These are phyloP conservation scores for Pipa parva DNA, from an alignment of 2,113 vertebrate genomes.

Conservation along the genomic window DNA sequence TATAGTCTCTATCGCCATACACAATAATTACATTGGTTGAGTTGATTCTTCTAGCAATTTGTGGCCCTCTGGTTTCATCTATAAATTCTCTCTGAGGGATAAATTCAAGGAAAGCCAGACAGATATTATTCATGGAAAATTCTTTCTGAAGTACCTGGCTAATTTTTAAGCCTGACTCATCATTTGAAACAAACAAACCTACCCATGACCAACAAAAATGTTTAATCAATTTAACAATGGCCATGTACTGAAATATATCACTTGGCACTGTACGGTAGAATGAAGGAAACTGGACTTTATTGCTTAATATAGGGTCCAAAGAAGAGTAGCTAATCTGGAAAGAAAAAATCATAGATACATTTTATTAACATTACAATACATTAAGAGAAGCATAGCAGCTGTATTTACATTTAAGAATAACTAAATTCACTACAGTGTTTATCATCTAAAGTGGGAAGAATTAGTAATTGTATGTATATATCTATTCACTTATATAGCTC, in stretches of 20 bases:
- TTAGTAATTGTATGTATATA: too few relatives aligned
- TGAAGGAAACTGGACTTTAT: conserved; percentile 16
- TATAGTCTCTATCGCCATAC: conserved; percentile 1
- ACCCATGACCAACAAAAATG: conserved; percentile 13
- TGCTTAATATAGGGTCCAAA: conserved; percentile 1
- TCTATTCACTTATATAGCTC: too few relatives aligned
- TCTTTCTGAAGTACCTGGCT: neutral
- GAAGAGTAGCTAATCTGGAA: conserved; percentile 13
- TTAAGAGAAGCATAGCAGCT: too few relatives aligned
- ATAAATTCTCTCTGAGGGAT: neutral
- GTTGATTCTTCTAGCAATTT: neutral
- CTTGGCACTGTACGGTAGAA: conserved; percentile 17
- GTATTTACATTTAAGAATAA: too few relatives aligned
- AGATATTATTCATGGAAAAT: neutral
- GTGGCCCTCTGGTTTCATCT: neutral
- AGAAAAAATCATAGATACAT: neutral
- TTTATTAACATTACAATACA: too few relatives aligned
- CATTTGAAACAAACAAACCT: neutral
- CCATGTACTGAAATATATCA: neutral
- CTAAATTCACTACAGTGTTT: too few relatives aligned
- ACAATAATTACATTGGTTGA: neutral
- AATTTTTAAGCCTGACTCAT: conserved; percentile 2
- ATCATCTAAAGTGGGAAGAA: too few relatives aligned
- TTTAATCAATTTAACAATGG: neutral
- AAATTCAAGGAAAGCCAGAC: conserved; percentile 3